These are phyloP conservation scores for Drosophila chauvacae DNA, from an alignment of 1,140 invertebrate genomes.

Conservation along the genomic window DNA sequence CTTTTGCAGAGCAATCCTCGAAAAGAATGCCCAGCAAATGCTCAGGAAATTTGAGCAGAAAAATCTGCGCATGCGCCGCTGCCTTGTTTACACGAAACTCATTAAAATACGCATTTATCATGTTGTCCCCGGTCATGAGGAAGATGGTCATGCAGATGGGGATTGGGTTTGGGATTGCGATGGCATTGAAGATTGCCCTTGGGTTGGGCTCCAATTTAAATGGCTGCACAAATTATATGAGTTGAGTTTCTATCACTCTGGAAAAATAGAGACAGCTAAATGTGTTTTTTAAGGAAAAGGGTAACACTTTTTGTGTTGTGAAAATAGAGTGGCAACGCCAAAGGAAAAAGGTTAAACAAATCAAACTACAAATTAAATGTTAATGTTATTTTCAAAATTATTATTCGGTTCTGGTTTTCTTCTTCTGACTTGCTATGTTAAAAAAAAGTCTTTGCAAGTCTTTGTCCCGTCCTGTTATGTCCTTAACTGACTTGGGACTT, in stretches of 20 bases:
- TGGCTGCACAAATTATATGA: conserved; percentile 61
- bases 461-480: no score
- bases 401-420: no score
- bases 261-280: not conserved
- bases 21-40: conserved; percentile 57
- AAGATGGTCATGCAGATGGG: conserved; percentile 41
- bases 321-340: not conserved
- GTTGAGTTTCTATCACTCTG: conserved; percentile 16
- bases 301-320: not conserved
- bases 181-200: conserved; percentile 8
- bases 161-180: conserved; percentile 26
- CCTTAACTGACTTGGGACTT: no score
- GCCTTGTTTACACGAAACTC: conserved; percentile 82
- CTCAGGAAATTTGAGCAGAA: conserved; percentile 46
- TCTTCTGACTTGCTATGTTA: no score
- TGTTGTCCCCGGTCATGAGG: conserved; percentile 40
- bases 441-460: no score
- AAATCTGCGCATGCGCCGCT: conserved; percentile 57
- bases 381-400: no score
- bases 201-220: conserved; percentile 70
- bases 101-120: conserved; percentile 83
- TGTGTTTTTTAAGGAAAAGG: not conserved
- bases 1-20: conserved; percentile 21
- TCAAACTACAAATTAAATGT: no score
- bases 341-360: not conserved